These are phyloP conservation scores for Calycopis cecrops DNA, from an alignment of 1,140 invertebrate genomes.

Conservation along the genomic window DNA sequence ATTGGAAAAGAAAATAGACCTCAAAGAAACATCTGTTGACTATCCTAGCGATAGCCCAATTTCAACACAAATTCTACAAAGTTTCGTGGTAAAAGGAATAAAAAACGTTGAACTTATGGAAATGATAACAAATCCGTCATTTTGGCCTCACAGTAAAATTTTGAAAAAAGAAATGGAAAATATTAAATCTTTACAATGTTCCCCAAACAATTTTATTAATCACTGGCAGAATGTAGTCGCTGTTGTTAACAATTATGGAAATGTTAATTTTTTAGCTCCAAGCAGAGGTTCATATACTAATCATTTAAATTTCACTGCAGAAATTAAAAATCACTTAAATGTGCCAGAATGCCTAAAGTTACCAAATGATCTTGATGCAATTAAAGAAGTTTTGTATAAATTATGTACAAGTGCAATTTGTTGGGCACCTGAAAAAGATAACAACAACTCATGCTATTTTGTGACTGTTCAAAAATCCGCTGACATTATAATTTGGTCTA, in stretches of 20 bases:
- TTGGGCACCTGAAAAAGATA: slow-evolving; percentile 39
- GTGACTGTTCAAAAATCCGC: slow-evolving; percentile 54
- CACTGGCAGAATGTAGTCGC: slow-evolving; percentile 41
- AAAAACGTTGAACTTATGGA: slow-evolving; percentile 46
- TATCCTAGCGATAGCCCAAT: slow-evolving; percentile 38
- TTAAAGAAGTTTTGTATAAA: slow-evolving; percentile 36
- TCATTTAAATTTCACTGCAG: slow-evolving; percentile 38
- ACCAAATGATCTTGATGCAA: slow-evolving; percentile 29
- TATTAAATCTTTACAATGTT: slow-evolving; percentile 38
- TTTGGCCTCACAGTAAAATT: slow-evolving; percentile 49
- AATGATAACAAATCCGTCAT: slow-evolving; percentile 43
- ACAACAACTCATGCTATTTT: slow-evolving; percentile 40
- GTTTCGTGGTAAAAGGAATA: slow-evolving; percentile 33
- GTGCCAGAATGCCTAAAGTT: background rate
- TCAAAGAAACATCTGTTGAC: slow-evolving; percentile 31
- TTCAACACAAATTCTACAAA: slow-evolving; percentile 31
- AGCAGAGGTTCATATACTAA: slow-evolving; percentile 29
- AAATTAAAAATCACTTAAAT: slow-evolving; percentile 30
- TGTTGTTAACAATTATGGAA: slow-evolving; percentile 50
- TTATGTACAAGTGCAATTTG: slow-evolving; percentile 40
- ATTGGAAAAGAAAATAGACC: slow-evolving; percentile 49
- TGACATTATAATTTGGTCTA: slow-evolving; percentile 42
- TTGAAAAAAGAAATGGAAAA: slow-evolving; percentile 40
- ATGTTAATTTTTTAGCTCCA: slow-evolving; percentile 40
- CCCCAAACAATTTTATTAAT: slow-evolving; percentile 35